Evolutionary conservation across 2,113 vertebrate species (phyloP), one percentile per base, ranked within the genome.

Genomic region (Crypturellus undulatus): DNA sequence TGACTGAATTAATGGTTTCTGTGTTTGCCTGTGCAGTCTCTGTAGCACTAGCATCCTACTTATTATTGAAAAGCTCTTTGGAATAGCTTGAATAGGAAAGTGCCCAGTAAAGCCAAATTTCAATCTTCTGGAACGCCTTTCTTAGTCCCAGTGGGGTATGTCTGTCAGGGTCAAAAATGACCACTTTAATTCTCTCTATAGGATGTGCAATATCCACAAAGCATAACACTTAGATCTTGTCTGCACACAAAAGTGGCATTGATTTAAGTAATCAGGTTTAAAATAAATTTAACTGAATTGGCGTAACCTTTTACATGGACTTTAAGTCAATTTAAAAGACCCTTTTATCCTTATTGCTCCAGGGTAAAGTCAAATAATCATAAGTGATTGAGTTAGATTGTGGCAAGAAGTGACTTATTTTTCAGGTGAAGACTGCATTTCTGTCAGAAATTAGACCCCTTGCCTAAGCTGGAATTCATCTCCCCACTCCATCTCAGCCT

Each of bases 191-290:
- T 92, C 30, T 49, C 58, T 88, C 77, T 81, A 43, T 76, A 86
- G 59, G 49, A 81, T 52, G 90, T 14, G 32, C 26, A 84, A 43
- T 30, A 49, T 40, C 59, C 65, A 93, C 60, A 63, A 94, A 94
- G 64, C 62, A 10, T 92, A 92, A 90, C 51, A 86, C 87, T 96
- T 89, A 88, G 69, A 78, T 84, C 65, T 90, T 90, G 43, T 76
- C 90, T 89, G 80, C 69, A 62, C 72, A 63, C 32, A 69, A 47
- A 91, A 78, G 56, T 84, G 62, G 20, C 79, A 92, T 69, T 90
- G 85, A 96, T 96, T 97, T 95, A 93, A 97, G 96, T 93, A 92
- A 95, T 93, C 80, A 71, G 18, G 15, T 95, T 92, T 86, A 54
- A 88, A 96, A 93, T 81, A 34, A 95, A 84, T 95, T 94, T 92